Conservation (phyloP, 2,113 vertebrate species). For the pig (Sus scrofa) region T2T-Sscrofa CM000827.6:93547001-93547500, state of each 20-base stretch:
- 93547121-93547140: neutral
- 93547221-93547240: neutral
- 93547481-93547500: no score
- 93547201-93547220: neutral
- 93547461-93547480: no score
- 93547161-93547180: neutral
- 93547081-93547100: neutral
- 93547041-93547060: no score
- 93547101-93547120: neutral
- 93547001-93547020: no score
- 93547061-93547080: no score
- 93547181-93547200: slow-evolving; percentile 43
- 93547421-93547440: no score
- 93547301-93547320: neutral
- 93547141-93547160: slow-evolving; percentile 32
- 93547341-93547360: neutral
- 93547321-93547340: slow-evolving; percentile 44
- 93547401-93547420: no score
- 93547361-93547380: neutral
- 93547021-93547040: no score
- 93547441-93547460: no score
- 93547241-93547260: slow-evolving; percentile 11
- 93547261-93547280: slow-evolving; percentile 23
- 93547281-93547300: neutral
- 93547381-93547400: neutral